Evolutionary conservation across 2,113 vertebrate genomes (phyloP).

Genomic region (Pleuronectes platessa): DNA sequence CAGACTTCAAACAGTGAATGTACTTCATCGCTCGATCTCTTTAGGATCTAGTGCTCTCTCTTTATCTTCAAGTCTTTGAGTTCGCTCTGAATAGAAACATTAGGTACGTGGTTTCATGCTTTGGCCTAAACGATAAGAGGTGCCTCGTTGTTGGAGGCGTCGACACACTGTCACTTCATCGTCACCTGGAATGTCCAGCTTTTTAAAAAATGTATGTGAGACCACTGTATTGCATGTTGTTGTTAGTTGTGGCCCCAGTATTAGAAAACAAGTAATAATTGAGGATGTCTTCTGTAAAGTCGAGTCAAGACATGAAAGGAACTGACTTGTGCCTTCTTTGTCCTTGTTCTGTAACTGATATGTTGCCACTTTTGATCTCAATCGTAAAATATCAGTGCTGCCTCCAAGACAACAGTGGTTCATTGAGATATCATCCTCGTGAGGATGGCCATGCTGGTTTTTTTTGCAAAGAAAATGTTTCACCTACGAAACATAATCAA

Average conservation of each 20-base stretch:
- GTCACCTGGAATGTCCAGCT: conserved; percentile 57
- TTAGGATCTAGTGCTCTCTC: conserved; percentile 23
- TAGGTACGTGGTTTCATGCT: conserved; percentile 27
- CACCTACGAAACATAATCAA: neutral
- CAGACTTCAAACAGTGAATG: conserved; percentile 55
- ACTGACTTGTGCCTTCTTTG: conserved; percentile 72
- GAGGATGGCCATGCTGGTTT: conserved; percentile 18
- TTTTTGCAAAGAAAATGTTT: neutral
- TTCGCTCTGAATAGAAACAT: conserved; percentile 39
- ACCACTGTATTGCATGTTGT: conserved; percentile 70
- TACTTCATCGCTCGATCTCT: conserved; percentile 34
- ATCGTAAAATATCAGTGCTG: conserved; percentile 26
- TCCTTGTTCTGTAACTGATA: conserved; percentile 41
- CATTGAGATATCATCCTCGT: conserved; percentile 1
- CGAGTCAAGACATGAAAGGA: conserved; percentile 48
- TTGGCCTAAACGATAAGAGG: conserved; percentile 29
- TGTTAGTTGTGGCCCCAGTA: conserved; percentile 48
- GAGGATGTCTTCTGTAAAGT: conserved; percentile 34
- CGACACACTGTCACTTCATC: conserved; percentile 30
- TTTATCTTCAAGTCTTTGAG: conserved; percentile 2
- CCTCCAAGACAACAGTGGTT: conserved; percentile 26
- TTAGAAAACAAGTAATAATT: conserved; percentile 30
- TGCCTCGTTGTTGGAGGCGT: conserved; percentile 41
- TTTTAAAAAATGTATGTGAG: conserved; percentile 46
- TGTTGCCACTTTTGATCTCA: conserved; percentile 29